Evolutionary conservation across 1,140 invertebrate genomes (phyloP).

Genomic region (Megathymus violae): DNA sequence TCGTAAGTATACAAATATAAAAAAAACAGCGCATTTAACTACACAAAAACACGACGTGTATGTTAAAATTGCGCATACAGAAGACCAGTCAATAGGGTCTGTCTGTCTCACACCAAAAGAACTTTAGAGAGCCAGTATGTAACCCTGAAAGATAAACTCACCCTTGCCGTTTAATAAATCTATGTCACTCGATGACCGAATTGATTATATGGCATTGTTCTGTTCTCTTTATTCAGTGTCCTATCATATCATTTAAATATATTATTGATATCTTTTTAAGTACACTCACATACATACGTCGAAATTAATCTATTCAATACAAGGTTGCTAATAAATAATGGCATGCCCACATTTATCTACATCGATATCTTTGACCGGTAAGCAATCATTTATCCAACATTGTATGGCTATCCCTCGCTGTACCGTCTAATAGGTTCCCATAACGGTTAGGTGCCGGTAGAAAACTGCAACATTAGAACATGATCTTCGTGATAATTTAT

Average conservation of each 20-base stretch:
- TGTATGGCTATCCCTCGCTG: constrained; percentile 19
- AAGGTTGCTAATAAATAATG: constrained; percentile 30
- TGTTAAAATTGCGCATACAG: no score
- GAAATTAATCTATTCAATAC: constrained; percentile 27
- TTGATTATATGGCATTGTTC: constrained; percentile 28
- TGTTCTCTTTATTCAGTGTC: constrained; percentile 26
- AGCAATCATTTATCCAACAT: constrained; percentile 30
- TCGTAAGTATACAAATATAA: no score
- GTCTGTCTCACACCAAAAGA: not conserved
- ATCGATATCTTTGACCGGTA: constrained; percentile 27
- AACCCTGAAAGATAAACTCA: constrained; percentile 25
- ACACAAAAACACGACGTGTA: no score
- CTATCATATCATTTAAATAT: constrained; percentile 27
- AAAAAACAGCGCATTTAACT: no score
- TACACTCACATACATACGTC: constrained; percentile 22
- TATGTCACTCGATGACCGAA: constrained; percentile 27
- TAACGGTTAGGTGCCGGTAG: constrained; percentile 50
- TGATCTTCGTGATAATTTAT: constrained; percentile 79
- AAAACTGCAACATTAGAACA: constrained; percentile 62
- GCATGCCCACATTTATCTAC: constrained; percentile 25
- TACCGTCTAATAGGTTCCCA: constrained; percentile 52
- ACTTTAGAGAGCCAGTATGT: constrained; percentile 7
- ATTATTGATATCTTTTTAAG: constrained; percentile 32
- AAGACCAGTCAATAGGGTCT: no score
- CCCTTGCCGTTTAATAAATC: constrained; percentile 29